Evolutionary conservation across 2,113 vertebrate species (phyloP).

Genomic region (Eira barbara): DNA sequence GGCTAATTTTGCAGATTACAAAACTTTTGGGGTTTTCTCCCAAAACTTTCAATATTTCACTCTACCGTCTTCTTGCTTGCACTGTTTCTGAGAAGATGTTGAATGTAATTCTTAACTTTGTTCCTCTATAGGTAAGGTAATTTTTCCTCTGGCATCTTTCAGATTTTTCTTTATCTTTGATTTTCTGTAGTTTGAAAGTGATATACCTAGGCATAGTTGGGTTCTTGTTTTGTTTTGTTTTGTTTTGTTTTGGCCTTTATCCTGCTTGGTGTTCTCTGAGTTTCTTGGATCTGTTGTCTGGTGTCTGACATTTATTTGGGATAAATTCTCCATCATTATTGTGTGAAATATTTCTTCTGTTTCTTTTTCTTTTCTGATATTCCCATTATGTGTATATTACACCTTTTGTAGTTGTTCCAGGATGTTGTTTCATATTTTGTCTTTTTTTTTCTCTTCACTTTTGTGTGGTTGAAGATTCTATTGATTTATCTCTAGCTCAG

Average conservation of each 20-base stretch:
- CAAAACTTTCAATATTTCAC: not conserved
- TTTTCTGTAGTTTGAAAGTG: not conserved
- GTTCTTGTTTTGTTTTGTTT: not conserved
- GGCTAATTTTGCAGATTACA: not conserved
- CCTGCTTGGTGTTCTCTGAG: not conserved
- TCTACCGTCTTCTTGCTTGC: not conserved
- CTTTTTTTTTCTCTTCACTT: not conserved
- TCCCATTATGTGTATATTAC: not conserved
- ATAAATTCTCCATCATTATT: not conserved
- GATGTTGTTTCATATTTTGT: not conserved
- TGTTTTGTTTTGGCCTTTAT: not conserved
- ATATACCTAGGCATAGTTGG: not conserved
- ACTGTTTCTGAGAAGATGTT: not conserved
- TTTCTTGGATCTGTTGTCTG: not conserved
- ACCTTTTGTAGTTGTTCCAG: not conserved
- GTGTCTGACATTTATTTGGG: not conserved
- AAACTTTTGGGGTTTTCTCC: not conserved
- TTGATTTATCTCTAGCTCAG: not conserved
- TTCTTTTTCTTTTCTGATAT: not conserved
- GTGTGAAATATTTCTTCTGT: not conserved
- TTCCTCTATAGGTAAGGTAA: not conserved
- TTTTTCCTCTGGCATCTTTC: not conserved
- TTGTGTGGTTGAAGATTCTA: not conserved
- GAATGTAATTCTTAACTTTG: not conserved
- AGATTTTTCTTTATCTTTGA: not conserved